Evolutionary conservation across 2,797 vertebrate genomes (phyloP).

Genomic region (Astyanax mexicanus): DNA sequence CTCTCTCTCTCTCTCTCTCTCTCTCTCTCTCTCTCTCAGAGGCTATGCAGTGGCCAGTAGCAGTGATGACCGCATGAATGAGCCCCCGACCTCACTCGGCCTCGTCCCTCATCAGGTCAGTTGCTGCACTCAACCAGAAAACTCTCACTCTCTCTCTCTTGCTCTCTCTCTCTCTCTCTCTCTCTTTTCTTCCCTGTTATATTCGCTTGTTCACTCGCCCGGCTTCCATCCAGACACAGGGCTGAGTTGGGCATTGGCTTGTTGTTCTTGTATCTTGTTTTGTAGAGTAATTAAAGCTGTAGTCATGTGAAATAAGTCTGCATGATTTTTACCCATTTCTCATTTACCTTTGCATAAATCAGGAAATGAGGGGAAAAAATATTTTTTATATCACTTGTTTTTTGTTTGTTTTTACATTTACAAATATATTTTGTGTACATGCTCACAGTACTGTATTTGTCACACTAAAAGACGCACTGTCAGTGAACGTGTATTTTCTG

Average conservation of each 20-base stretch:
- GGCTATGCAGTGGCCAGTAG: slow-evolving; percentile 97
- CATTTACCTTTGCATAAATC: no score
- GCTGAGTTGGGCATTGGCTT: not conserved
- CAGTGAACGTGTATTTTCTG: no score
- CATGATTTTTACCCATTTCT: not conserved
- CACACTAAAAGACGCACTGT: no score
- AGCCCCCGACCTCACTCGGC: slow-evolving; percentile 96
- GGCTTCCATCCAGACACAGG: not conserved
- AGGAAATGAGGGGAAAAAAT: no score
- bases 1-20: slow-evolving; percentile 1
- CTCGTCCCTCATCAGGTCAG: slow-evolving; percentile 97
- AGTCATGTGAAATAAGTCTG: not conserved
- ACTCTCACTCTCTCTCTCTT: not conserved
- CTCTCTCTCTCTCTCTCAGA: slow-evolving; percentile 72
- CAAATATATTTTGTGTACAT: no score
- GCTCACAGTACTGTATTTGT: no score
- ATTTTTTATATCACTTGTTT: no score
- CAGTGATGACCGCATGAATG: slow-evolving; percentile 97
- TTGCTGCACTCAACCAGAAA: slow-evolving; percentile 39
- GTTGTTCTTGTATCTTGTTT: not conserved
- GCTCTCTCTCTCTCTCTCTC: not conserved
- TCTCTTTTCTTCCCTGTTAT: not conserved
- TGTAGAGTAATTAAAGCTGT: not conserved
- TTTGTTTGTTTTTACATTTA: no score
- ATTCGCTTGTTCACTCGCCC: not conserved